Evolutionary conservation across 2,113 vertebrate genomes (phyloP).

Genomic region (Chauna torquata): DNA sequence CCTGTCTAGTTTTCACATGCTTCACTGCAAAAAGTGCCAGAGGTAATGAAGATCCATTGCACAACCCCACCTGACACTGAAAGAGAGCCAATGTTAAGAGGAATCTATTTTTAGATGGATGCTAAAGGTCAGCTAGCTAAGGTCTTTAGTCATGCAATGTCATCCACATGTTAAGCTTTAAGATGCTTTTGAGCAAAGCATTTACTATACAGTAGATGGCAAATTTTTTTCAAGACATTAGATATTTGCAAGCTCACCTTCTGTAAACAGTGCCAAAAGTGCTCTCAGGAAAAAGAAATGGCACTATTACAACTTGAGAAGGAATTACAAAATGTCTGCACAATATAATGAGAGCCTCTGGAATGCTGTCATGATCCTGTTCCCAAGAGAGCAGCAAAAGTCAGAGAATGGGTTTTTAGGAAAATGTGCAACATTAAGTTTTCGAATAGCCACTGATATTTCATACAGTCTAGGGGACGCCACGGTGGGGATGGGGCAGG

Average conservation of each 20-base stretch:
- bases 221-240: background rate
- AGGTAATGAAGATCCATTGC: constrained; percentile 33
- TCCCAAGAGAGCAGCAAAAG: background rate
- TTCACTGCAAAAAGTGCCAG: constrained; percentile 5
- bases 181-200: background rate
- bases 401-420: background rate
- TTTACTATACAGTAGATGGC: background rate
- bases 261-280: constrained; percentile 8
- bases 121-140: constrained; percentile 46
- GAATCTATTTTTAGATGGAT: constrained; percentile 64
- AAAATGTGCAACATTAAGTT: background rate
- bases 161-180: background rate
- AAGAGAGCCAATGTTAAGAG: background rate
- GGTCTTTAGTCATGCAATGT: background rate
- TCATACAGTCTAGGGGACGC: background rate
- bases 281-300: constrained; percentile 8
- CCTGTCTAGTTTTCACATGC: background rate
- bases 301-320: background rate
- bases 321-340: background rate
- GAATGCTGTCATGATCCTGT: background rate
- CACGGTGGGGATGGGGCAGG: rapidly evolving
- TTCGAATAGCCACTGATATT: background rate
- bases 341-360: background rate
- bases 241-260: constrained; percentile 36
- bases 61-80: constrained; percentile 28